These are phyloP conservation scores for Suillia variegata DNA, from an alignment of 2,888 invertebrate species.

Conservation along the genomic window DNA sequence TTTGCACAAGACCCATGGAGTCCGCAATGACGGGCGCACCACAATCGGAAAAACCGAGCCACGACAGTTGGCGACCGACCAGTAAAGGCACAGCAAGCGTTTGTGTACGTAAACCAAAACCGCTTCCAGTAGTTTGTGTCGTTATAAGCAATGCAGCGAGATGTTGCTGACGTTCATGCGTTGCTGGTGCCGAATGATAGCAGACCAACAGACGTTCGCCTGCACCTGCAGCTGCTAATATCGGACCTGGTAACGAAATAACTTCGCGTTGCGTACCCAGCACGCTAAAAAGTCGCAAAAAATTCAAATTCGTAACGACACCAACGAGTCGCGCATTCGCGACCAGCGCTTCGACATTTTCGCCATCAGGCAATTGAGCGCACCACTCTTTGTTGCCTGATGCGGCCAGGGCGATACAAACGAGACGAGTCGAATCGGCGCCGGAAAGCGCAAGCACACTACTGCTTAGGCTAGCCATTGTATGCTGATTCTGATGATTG, in stretches of 20 bases:
- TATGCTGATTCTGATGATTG: constrained; percentile 81
- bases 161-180: constrained; percentile 63
- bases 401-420: constrained; percentile 75
- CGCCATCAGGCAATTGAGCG: constrained; percentile 75
- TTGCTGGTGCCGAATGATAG: constrained; percentile 68
- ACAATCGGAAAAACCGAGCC: constrained; percentile 82
- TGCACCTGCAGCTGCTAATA: constrained; percentile 71
- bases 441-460: constrained; percentile 81
- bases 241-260: constrained; percentile 74
- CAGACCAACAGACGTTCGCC: constrained; percentile 69
- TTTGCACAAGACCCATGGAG: constrained; percentile 74
- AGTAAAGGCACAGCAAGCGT: constrained; percentile 70
- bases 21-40: constrained; percentile 82
- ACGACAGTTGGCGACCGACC: constrained; percentile 69
- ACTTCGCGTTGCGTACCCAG: constrained; percentile 85
- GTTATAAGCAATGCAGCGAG: constrained; percentile 65
- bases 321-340: constrained; percentile 78
- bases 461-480: constrained; percentile 84
- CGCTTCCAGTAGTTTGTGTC: too few species aligned
- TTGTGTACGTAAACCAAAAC: constrained; percentile 62
- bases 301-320: constrained; percentile 74
- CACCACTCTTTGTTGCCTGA: constrained; percentile 87
- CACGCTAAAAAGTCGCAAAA: constrained; percentile 81
- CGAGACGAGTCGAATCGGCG: constrained; percentile 71
- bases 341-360: constrained; percentile 74